Percentiles rank a stretch among this genome's conserved stretches.
phyloP scores from a whole-genome alignment of 2,113 vertebrate genomes.

The Serilophus lunatus region DNA sequence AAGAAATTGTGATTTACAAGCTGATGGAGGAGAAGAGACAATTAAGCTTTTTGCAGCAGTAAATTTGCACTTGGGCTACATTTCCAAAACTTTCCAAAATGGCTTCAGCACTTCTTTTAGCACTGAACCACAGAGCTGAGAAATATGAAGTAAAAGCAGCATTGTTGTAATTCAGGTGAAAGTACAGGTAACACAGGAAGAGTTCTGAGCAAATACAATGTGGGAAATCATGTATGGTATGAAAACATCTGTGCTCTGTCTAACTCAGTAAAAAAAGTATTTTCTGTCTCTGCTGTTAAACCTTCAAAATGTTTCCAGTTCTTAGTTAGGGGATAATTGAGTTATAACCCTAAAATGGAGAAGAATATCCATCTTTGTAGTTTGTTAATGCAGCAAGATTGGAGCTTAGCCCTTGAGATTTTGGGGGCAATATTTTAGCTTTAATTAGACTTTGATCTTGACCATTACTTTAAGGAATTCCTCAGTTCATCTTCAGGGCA shows the following conservation, averaged over 20 bases:
- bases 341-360: neutral
- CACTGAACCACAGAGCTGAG: neutral
- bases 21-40: neutral
- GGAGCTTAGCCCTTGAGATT: neutral
- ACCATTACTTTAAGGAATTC: neutral
- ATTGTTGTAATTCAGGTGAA: neutral
- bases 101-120: neutral
- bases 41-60: neutral
- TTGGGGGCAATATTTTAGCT: neutral
- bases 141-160: neutral
- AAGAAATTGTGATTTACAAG: neutral
- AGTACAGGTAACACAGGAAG: neutral
- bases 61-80: neutral
- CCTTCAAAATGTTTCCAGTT: neutral
- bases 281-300: neutral
- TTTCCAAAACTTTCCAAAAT: neutral
- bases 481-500: neutral
- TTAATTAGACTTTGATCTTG: slow-evolving; percentile 40
- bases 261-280: neutral
- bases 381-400: neutral
- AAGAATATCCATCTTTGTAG: neutral
- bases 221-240: neutral
- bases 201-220: neutral
- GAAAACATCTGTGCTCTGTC: neutral
- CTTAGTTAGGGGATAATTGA: neutral